A percentile compares a stretch with the other conserved stretches of the same genome.
phyloP scores from a whole-genome alignment of 1,140 invertebrate genomes.

The Philaenus spumarius region DNA sequence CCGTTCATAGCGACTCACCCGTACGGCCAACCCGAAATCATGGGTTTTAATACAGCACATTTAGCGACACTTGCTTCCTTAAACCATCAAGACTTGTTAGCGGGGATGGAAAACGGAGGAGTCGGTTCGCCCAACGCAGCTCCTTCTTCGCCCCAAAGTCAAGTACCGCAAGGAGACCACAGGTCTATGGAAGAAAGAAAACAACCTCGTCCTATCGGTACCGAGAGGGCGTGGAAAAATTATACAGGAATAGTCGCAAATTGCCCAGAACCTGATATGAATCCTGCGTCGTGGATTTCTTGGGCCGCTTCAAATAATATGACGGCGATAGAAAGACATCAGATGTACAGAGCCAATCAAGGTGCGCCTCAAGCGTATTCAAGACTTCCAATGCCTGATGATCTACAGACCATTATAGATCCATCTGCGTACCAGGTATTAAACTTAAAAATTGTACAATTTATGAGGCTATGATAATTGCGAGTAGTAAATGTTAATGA shows the following conservation, averaged over 20 bases:
- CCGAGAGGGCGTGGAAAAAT: conserved; percentile 34
- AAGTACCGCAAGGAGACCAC: conserved; percentile 33
- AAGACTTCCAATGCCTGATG: background rate
- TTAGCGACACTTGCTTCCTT: conserved; percentile 40
- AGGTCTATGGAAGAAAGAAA: conserved; percentile 54
- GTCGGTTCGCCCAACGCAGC: conserved; percentile 40
- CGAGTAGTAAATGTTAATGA: background rate
- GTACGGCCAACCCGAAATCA: conserved; percentile 10
- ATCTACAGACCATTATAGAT: conserved; percentile 12
- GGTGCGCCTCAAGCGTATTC: background rate
- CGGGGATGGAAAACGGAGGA: conserved; percentile 46
- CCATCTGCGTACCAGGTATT: conserved; percentile 10
- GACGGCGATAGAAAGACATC: conserved; percentile 11
- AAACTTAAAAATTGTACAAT: background rate
- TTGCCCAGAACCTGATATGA: conserved; percentile 20
- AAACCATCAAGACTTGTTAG: conserved; percentile 41
- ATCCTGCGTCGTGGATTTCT: conserved; percentile 19
- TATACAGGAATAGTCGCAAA: conserved; percentile 13
- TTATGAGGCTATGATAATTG: too few species aligned
- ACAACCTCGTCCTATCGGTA: conserved; percentile 66
- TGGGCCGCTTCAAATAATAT: conserved; percentile 7
- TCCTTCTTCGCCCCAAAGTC: conserved; percentile 54
- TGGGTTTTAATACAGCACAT: conserved; percentile 33
- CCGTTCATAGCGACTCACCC: conserved; percentile 13
- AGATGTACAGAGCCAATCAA: conserved; percentile 2